Conservation (phyloP, 2,113 vertebrate genomes). For the Dolichallabes microphthalmus region DNA sequence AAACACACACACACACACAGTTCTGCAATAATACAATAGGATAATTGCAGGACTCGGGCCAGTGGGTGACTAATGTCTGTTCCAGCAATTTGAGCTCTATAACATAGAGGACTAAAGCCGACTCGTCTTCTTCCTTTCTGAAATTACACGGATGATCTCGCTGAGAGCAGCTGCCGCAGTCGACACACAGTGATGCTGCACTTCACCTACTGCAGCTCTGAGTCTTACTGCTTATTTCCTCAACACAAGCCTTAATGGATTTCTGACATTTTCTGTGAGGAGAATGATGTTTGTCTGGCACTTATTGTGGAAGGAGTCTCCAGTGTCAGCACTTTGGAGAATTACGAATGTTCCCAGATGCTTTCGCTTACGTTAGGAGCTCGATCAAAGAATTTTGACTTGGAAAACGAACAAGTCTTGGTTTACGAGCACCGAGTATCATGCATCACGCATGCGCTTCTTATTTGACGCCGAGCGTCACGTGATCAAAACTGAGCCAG, state of each 20-base stretch:
- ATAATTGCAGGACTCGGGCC: background rate
- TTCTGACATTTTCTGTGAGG: background rate
- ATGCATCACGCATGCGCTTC: too few relatives aligned
- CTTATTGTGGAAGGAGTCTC: background rate
- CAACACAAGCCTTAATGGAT: background rate
- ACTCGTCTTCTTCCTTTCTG: background rate
- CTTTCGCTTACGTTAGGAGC: background rate
- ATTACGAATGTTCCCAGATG: background rate
- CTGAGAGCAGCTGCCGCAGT: background rate
- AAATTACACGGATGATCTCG: slow-evolving; percentile 1
- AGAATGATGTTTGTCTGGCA: background rate
- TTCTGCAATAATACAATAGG: background rate
- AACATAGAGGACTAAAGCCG: background rate
- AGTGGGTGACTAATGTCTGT: background rate
- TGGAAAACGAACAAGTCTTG: too few relatives aligned
- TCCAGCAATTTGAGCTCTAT: background rate
- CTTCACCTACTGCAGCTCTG: background rate
- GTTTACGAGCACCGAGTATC: too few relatives aligned
- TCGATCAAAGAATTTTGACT: too few relatives aligned
- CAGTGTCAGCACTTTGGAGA: background rate
- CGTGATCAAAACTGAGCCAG: too few relatives aligned
- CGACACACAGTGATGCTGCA: background rate
- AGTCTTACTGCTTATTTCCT: background rate
- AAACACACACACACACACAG: background rate
- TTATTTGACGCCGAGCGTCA: too few relatives aligned